Conservation (phyloP, 2,113 vertebrate species). For the Eupsittula cactorum region DNA sequence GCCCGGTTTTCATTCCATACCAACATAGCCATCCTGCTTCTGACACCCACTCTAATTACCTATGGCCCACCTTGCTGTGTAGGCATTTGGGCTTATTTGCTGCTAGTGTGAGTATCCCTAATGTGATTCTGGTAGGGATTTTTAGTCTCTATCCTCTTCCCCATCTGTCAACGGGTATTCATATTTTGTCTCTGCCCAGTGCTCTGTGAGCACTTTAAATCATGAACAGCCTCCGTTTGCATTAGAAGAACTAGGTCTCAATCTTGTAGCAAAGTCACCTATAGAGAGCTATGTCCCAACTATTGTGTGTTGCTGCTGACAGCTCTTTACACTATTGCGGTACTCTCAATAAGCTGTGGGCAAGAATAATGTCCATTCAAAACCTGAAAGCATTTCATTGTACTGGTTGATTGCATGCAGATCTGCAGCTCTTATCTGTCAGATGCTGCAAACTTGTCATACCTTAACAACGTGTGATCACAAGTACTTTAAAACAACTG, state of each 20-base stretch:
- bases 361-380: not conserved
- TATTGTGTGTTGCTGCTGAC: not conserved
- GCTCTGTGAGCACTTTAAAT: not conserved
- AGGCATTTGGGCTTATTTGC: not conserved
- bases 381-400: not conserved
- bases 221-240: not conserved
- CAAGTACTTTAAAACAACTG: not conserved
- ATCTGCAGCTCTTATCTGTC: not conserved
- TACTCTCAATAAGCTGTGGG: not conserved
- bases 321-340: not conserved
- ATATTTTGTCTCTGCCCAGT: not conserved
- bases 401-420: not conserved
- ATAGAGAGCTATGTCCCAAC: not conserved
- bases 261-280: not conserved
- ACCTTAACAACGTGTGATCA: not conserved
- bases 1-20: not conserved
- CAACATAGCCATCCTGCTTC: not conserved
- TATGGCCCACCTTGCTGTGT: not conserved
- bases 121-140: not conserved
- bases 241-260: not conserved
- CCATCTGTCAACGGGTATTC: not conserved
- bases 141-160: not conserved
- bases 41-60: accelerated
- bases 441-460: not conserved
- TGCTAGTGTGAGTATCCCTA: not conserved